These are phyloP conservation scores for Stenodera caucasica DNA, from an alignment of 2,888 invertebrate species.

Conservation along the genomic window DNA sequence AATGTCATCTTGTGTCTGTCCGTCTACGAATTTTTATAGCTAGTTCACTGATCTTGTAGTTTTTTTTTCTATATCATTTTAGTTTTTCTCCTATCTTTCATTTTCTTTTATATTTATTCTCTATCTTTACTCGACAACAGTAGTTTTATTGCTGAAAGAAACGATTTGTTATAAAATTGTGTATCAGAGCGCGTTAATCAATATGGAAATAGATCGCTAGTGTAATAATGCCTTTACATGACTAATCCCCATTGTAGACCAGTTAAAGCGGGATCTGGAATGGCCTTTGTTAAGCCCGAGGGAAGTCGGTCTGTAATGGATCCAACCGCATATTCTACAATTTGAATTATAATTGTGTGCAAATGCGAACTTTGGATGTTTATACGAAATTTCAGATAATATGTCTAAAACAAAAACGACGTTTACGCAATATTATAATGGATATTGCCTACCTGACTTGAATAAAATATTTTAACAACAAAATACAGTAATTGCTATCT, in stretches of 20 bases:
- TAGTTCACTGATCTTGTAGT: background rate
- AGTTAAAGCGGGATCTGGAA: slow-evolving; percentile 43
- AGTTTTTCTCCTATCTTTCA: background rate
- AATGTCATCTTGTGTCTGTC: slow-evolving; percentile 7
- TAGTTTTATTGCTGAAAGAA: slow-evolving; percentile 18
- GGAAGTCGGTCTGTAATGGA: slow-evolving; percentile 43
- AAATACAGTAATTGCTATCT: slow-evolving; percentile 3
- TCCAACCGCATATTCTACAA: slow-evolving; percentile 44
- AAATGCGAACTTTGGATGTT: slow-evolving; percentile 43
- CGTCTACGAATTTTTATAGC: slow-evolving; percentile 5
- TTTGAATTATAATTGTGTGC: slow-evolving; percentile 47
- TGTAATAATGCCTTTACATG: slow-evolving; percentile 45
- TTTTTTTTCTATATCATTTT: background rate
- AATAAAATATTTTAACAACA: slow-evolving; percentile 4
- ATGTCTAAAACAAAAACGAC: slow-evolving; percentile 29
- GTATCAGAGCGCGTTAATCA: slow-evolving; percentile 37
- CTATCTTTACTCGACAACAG: background rate
- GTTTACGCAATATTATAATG: slow-evolving; percentile 26
- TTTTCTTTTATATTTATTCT: too few relatives aligned
- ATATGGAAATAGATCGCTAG: slow-evolving; percentile 42
- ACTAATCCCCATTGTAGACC: slow-evolving; percentile 44
- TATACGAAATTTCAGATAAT: slow-evolving; percentile 41
- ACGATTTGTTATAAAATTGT: slow-evolving; percentile 31
- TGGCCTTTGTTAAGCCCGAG: slow-evolving; percentile 44
- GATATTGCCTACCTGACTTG: background rate